Conservation (phyloP, 1,140 invertebrate species). For the Zaprionus davidi region DNA sequence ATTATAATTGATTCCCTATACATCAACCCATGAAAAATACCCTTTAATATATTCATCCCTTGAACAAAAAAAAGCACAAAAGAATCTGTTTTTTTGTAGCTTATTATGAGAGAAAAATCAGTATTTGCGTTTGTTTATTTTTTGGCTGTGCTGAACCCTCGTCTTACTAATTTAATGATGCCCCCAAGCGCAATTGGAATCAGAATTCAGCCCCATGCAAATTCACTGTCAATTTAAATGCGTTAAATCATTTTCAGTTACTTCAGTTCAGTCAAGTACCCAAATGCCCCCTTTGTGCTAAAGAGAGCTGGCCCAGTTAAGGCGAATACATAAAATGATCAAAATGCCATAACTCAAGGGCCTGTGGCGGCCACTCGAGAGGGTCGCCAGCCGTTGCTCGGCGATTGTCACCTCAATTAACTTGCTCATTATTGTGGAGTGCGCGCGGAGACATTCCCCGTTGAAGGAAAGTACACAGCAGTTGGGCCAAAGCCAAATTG, state of each 20-base stretch:
- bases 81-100: background rate
- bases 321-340: constrained; percentile 72
- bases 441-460: constrained; percentile 39
- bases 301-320: background rate
- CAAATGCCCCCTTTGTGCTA: background rate
- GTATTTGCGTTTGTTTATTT: constrained; percentile 1
- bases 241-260: constrained; percentile 56
- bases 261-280: constrained; percentile 33
- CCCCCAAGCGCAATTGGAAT: background rate
- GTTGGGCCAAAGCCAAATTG: constrained; percentile 42
- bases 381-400: constrained; percentile 38
- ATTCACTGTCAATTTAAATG: constrained; percentile 49
- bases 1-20: no score
- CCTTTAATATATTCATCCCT: background rate
- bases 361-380: constrained; percentile 37
- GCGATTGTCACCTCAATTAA: constrained; percentile 81
- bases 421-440: constrained; percentile 75
- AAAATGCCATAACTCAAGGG: constrained; percentile 71
- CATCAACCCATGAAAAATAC: no score
- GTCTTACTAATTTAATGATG: constrained; percentile 42
- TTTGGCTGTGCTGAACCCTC: constrained; percentile 16
- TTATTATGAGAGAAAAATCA: background rate
- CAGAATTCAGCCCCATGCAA: constrained; percentile 23
- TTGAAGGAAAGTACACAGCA: constrained; percentile 19
- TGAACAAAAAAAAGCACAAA: background rate